Evolutionary conservation across 2,113 vertebrate genomes (phyloP), one percentile per base, ranked within the genome.

Genomic region (Halichoerus grypus): DNA sequence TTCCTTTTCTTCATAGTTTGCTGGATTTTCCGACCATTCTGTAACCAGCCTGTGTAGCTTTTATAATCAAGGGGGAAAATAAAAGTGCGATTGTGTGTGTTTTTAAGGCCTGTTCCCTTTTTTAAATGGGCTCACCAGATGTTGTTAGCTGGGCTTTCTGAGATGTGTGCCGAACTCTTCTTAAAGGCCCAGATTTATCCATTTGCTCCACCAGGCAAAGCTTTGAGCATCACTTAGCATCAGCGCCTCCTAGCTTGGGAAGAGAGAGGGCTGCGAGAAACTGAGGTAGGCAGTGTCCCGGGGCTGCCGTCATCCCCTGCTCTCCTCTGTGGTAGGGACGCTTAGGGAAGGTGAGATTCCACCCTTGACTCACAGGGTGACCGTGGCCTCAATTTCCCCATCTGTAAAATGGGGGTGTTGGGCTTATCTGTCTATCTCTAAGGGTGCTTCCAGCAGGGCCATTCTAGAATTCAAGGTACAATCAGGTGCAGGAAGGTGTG

Each of bases 51-150:
- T 80, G 21, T 33, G 36, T 57, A 28, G 92, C 59, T 95, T 96
- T 97, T 91, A 97, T 88, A 92, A 96, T 76, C 42, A 39, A 49
- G 18, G 51, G 55, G 51, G 36, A 6, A 16, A 76, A 93, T 86
- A 53, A 94, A 91, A 96, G 85, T 87, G 94, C 3, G 59, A 95
- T 65, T 65, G 92, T 80, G 16, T 90, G 81, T 96, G 55, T 85
- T 74, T 95, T 84, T 81, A 94, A 97, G 53, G 31, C 65, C 96
- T 84, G 49, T 36, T 95, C 36, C 84, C 72, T 85, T 93, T 93
- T 91, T 67, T 51, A 91, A 97, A 98, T 96, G 65, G 71, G 92
- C 93, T 98, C 84, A 36, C 90, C 97, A 98, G 98, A 97, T 97
- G 97, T 95, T 67, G 77, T 71, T 92, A 71, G 90, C 80, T 57